Evolutionary conservation across 2,797 vertebrate species (phyloP), one percentile per base, ranked within the genome.

Genomic region (Scomberomorus guttatus): DNA sequence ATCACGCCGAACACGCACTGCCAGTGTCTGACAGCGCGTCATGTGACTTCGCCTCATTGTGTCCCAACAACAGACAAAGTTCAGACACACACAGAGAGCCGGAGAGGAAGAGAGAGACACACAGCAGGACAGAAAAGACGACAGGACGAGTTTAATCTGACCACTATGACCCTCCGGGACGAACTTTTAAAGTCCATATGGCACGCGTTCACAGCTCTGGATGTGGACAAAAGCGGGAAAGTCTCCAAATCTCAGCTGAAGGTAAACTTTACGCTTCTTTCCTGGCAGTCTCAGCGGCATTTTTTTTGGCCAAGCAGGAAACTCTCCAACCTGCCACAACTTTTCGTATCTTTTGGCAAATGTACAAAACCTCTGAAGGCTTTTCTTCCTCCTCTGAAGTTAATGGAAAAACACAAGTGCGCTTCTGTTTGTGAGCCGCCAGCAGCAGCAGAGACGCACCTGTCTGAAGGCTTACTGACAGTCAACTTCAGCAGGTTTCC

Each of bases 201-300:
- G 98, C 97, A 99, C 82, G 98, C 98, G 2, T 99, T 99, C 83
- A 98, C 97, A 0, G 96, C 98, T 0, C 95, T 99, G 85, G 98
- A 99, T 73, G 85, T 98, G 85, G 98, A 99, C 93, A 95, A 94
- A 74, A 97, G 97, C 88, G 98, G 98, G n/a, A 99, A 99, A 86
- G 98, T 99, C 6, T 99, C 98, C 84, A 99, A 99, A 87, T 99
- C 98, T 1, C 98, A 99, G 85, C 94, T 99, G 2, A 99, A 99
- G 97, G 98, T 97, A 94, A 89, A 93, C 27, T 42, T 46, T 12
- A 44, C 17, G 14, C 1, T 17, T 50, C 62, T n/a, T 59, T 3
- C 24, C 25, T 12, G 2, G 3, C 10, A 5, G 27, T 6, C 1
- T 2, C 27, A 39, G 42, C 1, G 10, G 37, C 37, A 11, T 17